Percentiles rank a stretch among this genome's conserved stretches.
phyloP scores from a whole-genome alignment of 1,140 invertebrate species.

The Drosophila guanche region DNA sequence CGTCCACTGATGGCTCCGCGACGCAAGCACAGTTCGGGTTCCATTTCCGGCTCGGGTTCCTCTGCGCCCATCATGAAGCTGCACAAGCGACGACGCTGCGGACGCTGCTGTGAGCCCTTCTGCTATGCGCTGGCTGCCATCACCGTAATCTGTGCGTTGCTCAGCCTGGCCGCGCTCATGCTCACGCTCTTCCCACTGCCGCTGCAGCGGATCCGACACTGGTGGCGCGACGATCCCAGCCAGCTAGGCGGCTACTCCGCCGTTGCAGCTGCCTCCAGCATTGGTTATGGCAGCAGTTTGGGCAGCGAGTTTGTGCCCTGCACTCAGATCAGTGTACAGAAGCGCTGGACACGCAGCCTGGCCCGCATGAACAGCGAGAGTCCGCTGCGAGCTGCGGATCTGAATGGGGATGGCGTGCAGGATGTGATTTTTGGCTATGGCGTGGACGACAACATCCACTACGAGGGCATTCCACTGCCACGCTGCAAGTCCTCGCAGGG shows the following conservation, averaged over 20 bases:
- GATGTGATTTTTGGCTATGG: slow-evolving; percentile 93
- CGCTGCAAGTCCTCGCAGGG: slow-evolving; percentile 75
- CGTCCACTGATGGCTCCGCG: slow-evolving; percentile 90
- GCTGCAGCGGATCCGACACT: slow-evolving; percentile 86
- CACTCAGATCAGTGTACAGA: slow-evolving; percentile 87
- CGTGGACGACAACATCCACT: slow-evolving; percentile 85
- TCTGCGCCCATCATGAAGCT: slow-evolving; percentile 84
- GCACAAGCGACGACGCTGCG: slow-evolving; percentile 84
- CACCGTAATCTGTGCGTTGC: slow-evolving; percentile 85
- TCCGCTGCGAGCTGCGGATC: slow-evolving; percentile 88
- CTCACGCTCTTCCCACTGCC: slow-evolving; percentile 88
- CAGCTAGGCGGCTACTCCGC: slow-evolving; percentile 24
- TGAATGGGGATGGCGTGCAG: slow-evolving; percentile 89
- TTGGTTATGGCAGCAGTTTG: slow-evolving; percentile 59
- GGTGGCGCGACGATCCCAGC: slow-evolving; percentile 82
- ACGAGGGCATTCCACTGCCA: slow-evolving; percentile 72
- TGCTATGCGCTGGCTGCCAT: slow-evolving; percentile 87
- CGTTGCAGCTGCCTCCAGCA: not conserved
- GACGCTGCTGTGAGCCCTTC: slow-evolving; percentile 86
- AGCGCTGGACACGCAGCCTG: slow-evolving; percentile 89
- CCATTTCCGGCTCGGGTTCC: slow-evolving; percentile 62
- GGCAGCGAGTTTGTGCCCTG: slow-evolving; percentile 86
- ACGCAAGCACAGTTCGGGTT: slow-evolving; percentile 83
- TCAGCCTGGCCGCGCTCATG: slow-evolving; percentile 87
- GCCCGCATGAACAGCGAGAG: slow-evolving; percentile 91